phyloP scores from a whole-genome alignment of 2,888 invertebrate species.

The Orthosia gothica region DNA sequence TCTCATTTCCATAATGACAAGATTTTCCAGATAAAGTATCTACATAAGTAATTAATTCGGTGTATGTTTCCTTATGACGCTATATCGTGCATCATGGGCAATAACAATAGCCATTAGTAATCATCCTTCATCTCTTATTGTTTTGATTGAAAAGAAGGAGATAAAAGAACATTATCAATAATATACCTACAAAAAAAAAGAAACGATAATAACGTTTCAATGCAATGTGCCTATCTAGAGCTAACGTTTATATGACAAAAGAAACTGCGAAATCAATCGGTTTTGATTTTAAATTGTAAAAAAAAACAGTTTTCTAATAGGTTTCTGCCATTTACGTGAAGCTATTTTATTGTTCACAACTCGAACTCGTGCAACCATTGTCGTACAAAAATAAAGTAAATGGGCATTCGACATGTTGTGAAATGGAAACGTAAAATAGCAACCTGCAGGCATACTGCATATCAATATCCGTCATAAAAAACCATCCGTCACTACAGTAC shows the following conservation, averaged over 20 bases:
- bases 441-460: background rate
- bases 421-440: slow-evolving; percentile 1
- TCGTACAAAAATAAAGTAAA: background rate
- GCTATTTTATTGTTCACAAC: slow-evolving; percentile 3
- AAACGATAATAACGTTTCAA: background rate
- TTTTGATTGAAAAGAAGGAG: background rate
- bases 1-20: background rate
- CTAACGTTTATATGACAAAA: slow-evolving; percentile 2
- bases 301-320: background rate
- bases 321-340: slow-evolving; percentile 25
- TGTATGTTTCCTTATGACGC: slow-evolving; percentile 2
- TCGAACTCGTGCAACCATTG: slow-evolving; percentile 1
- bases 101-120: background rate
- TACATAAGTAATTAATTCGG: background rate
- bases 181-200: too few relatives aligned
- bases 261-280: slow-evolving; percentile 1
- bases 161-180: background rate
- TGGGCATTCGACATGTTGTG: slow-evolving; percentile 5
- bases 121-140: background rate
- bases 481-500: too few relatives aligned
- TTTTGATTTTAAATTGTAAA: background rate
- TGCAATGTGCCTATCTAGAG: background rate
- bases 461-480: too few relatives aligned
- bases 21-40: slow-evolving; percentile 4
- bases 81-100: background rate